Percentiles rank a stretch among this genome's conserved stretches.
Evolutionary conservation across 1,140 invertebrate genomes (phyloP).

Genomic region (Pseudomyrmex concolor): DNA sequence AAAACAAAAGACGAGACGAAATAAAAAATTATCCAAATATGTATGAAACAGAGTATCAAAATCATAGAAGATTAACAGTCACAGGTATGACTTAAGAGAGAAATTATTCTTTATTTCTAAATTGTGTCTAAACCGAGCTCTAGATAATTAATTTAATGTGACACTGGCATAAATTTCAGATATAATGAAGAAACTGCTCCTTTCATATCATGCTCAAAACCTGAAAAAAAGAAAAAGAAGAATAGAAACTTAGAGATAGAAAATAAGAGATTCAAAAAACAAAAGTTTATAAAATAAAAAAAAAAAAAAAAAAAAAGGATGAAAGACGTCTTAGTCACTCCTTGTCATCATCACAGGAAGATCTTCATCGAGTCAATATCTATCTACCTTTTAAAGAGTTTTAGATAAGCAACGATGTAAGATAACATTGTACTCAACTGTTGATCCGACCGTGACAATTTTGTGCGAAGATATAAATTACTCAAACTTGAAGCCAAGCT

Average conservation of each 20-base stretch:
- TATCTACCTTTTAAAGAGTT: conserved; percentile 64
- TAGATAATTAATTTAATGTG: too few species aligned
- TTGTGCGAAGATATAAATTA: background rate
- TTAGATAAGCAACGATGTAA: background rate
- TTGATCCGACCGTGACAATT: background rate
- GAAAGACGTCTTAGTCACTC: conserved; percentile 61
- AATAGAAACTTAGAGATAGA: conserved; percentile 40
- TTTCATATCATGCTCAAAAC: conserved; percentile 30
- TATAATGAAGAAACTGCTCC: conserved; percentile 33
- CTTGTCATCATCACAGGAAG: conserved; percentile 18
- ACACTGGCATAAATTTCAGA: too few species aligned
- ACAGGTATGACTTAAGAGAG: too few species aligned
- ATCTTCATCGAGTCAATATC: conserved; percentile 31
- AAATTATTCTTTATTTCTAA: too few species aligned
- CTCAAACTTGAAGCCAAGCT: too few species aligned
- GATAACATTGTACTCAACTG: background rate
- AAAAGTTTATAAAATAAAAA: conserved; percentile 65
- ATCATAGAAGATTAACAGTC: too few species aligned
- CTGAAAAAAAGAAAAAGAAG: conserved; percentile 57
- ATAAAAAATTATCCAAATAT: too few species aligned
- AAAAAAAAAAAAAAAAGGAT: conserved; percentile 48
- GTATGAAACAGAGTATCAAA: too few species aligned
- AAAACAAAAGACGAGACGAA: too few species aligned
- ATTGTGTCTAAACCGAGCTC: too few species aligned
- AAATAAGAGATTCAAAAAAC: conserved; percentile 64